Conservation (phyloP, 2,888 invertebrate species). For the Nephrotoma appendiculata region DNA sequence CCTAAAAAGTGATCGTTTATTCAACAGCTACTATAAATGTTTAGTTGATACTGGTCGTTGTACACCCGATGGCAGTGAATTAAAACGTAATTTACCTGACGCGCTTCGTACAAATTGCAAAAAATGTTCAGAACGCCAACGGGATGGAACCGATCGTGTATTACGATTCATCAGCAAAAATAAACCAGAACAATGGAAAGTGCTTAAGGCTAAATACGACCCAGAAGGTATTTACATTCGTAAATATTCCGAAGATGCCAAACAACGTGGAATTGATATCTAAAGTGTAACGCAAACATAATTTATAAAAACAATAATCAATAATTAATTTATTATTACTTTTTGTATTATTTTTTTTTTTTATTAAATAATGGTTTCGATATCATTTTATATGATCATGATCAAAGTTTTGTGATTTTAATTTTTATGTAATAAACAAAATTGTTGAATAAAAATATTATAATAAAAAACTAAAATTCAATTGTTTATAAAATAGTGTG, state of each 20-base stretch:
- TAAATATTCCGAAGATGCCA: conserved; percentile 46
- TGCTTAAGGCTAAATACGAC: conserved; percentile 53
- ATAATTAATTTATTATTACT: background rate
- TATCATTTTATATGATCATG: background rate
- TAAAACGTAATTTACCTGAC: conserved; percentile 55
- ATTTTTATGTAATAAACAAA: background rate
- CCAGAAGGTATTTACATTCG: conserved; percentile 46
- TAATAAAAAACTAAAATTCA: background rate
- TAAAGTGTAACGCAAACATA: background rate
- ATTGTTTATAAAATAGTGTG: background rate
- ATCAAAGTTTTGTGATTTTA: background rate
- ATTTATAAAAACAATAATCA: background rate
- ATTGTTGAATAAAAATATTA: background rate
- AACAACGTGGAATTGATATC: conserved; percentile 33
- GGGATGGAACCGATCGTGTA: conserved; percentile 44
- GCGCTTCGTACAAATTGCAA: conserved; percentile 50
- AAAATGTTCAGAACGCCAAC: conserved; percentile 53
- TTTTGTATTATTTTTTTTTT: background rate
- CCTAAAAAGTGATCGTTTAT: conserved; percentile 44
- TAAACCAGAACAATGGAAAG: conserved; percentile 46
- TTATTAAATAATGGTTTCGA: background rate
- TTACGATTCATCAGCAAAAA: conserved; percentile 50
- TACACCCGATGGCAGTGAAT: conserved; percentile 50
- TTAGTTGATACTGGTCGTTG: conserved; percentile 46
- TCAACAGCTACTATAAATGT: conserved; percentile 47